phyloP scores from a whole-genome alignment of 2,888 invertebrate genomes.

The Anoplius nigerrimus region DNA sequence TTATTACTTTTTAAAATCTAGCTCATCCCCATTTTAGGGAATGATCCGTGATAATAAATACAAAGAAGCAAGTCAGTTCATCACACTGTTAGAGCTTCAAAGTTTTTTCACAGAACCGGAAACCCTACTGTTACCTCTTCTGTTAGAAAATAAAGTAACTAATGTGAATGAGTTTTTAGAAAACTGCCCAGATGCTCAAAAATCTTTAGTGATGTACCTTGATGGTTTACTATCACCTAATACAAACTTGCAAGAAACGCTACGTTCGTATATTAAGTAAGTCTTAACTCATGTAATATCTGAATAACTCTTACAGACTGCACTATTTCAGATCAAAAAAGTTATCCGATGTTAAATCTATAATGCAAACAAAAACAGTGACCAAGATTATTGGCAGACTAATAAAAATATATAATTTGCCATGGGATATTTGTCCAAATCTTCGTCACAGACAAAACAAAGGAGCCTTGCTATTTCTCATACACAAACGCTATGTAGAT shows the following conservation, averaged over 20 bases:
- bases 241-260: constrained; percentile 77
- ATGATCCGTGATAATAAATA: constrained; percentile 79
- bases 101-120: constrained; percentile 81
- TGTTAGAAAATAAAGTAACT: constrained; percentile 87
- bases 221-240: constrained; percentile 83
- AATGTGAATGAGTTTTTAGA: constrained; percentile 86
- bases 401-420: constrained; percentile 85
- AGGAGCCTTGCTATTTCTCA: constrained; percentile 86
- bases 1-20: neutral
- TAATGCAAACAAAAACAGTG: constrained; percentile 84
- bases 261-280: constrained; percentile 79
- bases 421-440: constrained; percentile 83
- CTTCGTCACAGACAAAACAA: constrained; percentile 84
- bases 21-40: constrained; percentile 66
- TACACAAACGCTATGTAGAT: constrained; percentile 86
- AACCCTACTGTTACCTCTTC: constrained; percentile 85
- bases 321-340: constrained; percentile 76
- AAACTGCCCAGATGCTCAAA: constrained; percentile 81
- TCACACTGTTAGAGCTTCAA: constrained; percentile 81
- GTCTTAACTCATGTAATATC: constrained; percentile 40
- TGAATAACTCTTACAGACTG: neutral
- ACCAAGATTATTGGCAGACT: constrained; percentile 87
- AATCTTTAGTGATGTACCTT: constrained; percentile 81
- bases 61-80: constrained; percentile 86
- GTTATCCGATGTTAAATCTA: constrained; percentile 83